phyloP scores from a whole-genome alignment of 2,113 vertebrate genomes.

The Caranx ignobilis region DNA sequence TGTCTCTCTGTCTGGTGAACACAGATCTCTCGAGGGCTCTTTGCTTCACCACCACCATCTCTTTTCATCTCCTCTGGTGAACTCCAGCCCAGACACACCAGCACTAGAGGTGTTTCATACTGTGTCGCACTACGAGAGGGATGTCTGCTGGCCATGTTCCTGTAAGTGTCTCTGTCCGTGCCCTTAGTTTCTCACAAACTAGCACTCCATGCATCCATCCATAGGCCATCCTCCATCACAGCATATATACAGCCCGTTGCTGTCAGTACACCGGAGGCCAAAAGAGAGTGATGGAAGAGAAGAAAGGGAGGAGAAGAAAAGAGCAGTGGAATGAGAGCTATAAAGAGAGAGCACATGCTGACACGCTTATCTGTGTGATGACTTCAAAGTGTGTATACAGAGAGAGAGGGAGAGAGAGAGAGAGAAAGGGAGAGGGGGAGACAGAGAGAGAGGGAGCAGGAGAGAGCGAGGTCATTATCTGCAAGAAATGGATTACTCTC shows the following conservation, averaged over 20 bases:
- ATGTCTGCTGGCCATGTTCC: constrained; percentile 33
- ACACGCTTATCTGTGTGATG: constrained; percentile 75
- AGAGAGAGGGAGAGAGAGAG: constrained; percentile 29
- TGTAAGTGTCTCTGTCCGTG: constrained; percentile 39
- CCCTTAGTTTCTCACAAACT: constrained; percentile 21
- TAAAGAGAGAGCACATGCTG: constrained; percentile 66
- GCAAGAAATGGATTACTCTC: constrained; percentile 84
- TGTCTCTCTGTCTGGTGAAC: constrained; percentile 57
- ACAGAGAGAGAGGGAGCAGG: constrained; percentile 20
- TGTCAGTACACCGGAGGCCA: constrained; percentile 29
- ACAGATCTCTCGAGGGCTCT: constrained; percentile 58
- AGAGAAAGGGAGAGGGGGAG: constrained; percentile 34
- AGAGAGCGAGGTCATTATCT: constrained; percentile 80
- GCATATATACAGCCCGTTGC: neutral
- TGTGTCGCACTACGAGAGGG: constrained; percentile 38
- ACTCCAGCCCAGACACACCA: constrained; percentile 38
- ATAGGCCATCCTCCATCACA: constrained; percentile 8
- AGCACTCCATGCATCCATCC: neutral
- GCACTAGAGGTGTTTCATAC: constrained; percentile 40
- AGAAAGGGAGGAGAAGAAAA: constrained; percentile 27
- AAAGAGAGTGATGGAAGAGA: constrained; percentile 29
- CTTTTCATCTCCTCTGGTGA: constrained; percentile 39
- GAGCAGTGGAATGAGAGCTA: constrained; percentile 46
- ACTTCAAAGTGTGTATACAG: constrained; percentile 80
- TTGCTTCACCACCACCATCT: constrained; percentile 54